Evolutionary conservation across 1,140 invertebrate species (phyloP).

Genomic region (Asbolus verrucosus): DNA sequence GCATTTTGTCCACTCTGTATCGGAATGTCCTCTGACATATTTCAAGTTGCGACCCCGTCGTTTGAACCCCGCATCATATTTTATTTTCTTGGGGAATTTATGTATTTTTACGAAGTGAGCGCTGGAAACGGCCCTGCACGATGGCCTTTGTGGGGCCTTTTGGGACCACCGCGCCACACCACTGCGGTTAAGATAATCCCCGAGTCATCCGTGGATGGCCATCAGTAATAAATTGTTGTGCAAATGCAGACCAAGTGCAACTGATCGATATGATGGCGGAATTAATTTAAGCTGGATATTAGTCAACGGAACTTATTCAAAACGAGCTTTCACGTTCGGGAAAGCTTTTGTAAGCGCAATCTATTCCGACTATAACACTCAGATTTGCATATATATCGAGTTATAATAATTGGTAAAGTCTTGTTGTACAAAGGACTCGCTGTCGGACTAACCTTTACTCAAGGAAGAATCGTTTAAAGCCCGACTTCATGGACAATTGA

Average conservation of each 20-base stretch:
- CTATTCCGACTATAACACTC: constrained; percentile 11
- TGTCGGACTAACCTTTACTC: no score
- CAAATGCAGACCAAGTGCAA: constrained; percentile 9
- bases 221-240: constrained; percentile 17
- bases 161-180: background rate
- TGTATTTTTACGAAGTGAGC: background rate
- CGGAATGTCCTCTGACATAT: constrained; percentile 14
- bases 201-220: no score
- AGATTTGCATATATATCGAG: constrained; percentile 45
- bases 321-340: no score
- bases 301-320: no score
- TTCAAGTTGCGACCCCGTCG: no score
- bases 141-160: constrained; percentile 6
- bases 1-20: background rate
- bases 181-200: constrained; percentile 4
- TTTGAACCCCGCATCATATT: no score
- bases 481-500: background rate
- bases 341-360: constrained; percentile 10
- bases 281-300: constrained; percentile 22
- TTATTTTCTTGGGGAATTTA: no score
- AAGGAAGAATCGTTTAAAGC: no score
- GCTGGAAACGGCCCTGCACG: constrained; percentile 22
- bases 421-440: no score
- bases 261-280: constrained; percentile 19
- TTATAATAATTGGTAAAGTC: constrained; percentile 40